Evolutionary conservation across 2,888 invertebrate genomes (phyloP).

Genomic region (Thymelicus lineola): DNA sequence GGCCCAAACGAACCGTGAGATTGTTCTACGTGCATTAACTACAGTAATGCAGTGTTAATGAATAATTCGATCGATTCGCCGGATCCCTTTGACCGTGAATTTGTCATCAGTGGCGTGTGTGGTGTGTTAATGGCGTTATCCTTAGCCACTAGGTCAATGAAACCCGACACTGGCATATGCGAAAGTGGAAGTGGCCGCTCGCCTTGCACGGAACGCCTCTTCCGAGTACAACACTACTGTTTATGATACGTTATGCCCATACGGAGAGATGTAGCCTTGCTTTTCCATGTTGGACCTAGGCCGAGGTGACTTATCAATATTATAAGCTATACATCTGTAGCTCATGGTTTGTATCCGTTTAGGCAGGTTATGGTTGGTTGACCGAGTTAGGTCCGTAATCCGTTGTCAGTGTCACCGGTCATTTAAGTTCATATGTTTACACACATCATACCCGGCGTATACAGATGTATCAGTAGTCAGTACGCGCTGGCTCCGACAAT

Average conservation of each 20-base stretch:
- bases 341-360: neutral
- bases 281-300: neutral
- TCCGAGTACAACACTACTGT: slow-evolving; percentile 43
- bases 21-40: too few relatives aligned
- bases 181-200: slow-evolving; percentile 47
- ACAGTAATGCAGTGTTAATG: too few relatives aligned
- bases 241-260: slow-evolving; percentile 17
- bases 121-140: slow-evolving; percentile 16
- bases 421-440: too few relatives aligned
- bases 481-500: neutral
- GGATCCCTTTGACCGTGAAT: neutral
- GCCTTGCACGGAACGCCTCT: slow-evolving; percentile 45
- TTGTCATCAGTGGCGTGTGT: neutral
- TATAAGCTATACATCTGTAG: neutral
- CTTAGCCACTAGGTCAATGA: slow-evolving; percentile 47
- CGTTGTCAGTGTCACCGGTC: too few relatives aligned
- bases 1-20: too few relatives aligned
- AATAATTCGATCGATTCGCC: neutral
- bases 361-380: neutral
- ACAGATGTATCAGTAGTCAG: too few relatives aligned
- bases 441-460: too few relatives aligned
- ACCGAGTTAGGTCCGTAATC: neutral
- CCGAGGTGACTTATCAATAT: slow-evolving; percentile 2
- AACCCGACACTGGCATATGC: slow-evolving; percentile 26
- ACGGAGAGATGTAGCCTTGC: slow-evolving; percentile 12